phyloP scores from a whole-genome alignment of 2,888 invertebrate species.

The Thera obeliscata region DNA sequence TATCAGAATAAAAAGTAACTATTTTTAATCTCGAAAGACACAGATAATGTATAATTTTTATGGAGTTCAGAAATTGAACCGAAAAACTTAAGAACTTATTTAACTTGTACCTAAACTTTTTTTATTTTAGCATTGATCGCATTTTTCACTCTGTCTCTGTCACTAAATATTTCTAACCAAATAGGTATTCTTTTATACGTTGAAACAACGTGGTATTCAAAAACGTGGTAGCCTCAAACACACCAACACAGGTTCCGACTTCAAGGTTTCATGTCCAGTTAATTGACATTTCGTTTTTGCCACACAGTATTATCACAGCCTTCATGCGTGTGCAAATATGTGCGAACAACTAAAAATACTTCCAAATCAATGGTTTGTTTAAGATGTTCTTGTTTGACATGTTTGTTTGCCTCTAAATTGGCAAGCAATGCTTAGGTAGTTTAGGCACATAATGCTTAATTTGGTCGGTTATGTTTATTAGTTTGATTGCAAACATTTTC shows the following conservation, averaged over 20 bases:
- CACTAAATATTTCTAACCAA: background rate
- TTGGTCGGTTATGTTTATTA: background rate
- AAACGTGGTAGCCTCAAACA: conserved; percentile 59
- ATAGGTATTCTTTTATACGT: background rate
- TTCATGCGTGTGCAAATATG: conserved; percentile 45
- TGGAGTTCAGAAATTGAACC: background rate
- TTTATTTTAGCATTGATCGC: background rate
- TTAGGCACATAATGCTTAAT: background rate
- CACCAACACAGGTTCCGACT: conserved; percentile 53
- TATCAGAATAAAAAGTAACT: background rate
- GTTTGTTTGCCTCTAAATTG: conserved; percentile 24
- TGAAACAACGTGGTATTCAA: conserved; percentile 49
- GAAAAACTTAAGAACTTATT: background rate
- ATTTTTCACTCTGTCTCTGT: conserved; percentile 3
- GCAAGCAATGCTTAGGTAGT: conserved; percentile 1
- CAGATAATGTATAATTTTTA: background rate
- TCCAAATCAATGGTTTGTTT: conserved; percentile 13
- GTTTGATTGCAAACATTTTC: background rate
- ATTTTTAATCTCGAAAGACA: background rate
- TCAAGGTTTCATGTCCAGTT: conserved; percentile 67
- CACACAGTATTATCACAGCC: conserved; percentile 45
- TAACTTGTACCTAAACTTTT: background rate
- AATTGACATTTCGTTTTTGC: conserved; percentile 55
- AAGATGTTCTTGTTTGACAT: conserved; percentile 25
- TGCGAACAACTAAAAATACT: conserved; percentile 23